A percentile compares a stretch with the other conserved stretches of the same genome.
phyloP scores from a whole-genome alignment of 2,888 invertebrate species.

The Cataglyphis rosenhaueri region DNA sequence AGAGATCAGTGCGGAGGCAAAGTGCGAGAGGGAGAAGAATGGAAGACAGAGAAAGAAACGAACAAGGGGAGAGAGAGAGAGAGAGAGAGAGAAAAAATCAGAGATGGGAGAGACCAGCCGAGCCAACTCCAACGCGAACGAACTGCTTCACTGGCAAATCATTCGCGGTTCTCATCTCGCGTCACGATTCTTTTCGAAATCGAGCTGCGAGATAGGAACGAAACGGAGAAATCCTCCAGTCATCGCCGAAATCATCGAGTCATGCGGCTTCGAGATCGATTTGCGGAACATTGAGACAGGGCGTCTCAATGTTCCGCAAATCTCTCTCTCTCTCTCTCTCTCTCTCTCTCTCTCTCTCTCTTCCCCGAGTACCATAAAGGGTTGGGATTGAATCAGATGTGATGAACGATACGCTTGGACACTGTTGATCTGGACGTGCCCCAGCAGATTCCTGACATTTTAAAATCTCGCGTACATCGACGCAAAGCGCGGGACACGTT shows the following conservation, averaged over 20 bases:
- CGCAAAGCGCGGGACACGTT: conserved; percentile 58
- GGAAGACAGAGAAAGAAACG: conserved; percentile 35
- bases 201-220: conserved; percentile 9
- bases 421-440: conserved; percentile 30
- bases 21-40: conserved; percentile 56
- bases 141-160: conserved; percentile 83
- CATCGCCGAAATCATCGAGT: conserved; percentile 1
- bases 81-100: conserved; percentile 47
- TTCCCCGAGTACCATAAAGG: not conserved
- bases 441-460: conserved; percentile 51
- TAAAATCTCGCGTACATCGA: conserved; percentile 54
- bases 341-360: not conserved
- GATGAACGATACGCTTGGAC: conserved; percentile 8
- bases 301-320: conserved; percentile 1
- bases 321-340: not conserved
- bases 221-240: conserved; percentile 23
- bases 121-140: conserved; percentile 83
- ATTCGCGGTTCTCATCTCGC: conserved; percentile 83
- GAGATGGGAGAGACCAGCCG: conserved; percentile 76
- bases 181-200: conserved; percentile 43
- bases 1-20: conserved; percentile 62
- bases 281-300: not conserved
- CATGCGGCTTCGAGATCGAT: not conserved
- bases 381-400: conserved; percentile 25
- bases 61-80: conserved; percentile 32